Conservation (phyloP, 2,888 invertebrate species). For the Acronicta alni region DNA sequence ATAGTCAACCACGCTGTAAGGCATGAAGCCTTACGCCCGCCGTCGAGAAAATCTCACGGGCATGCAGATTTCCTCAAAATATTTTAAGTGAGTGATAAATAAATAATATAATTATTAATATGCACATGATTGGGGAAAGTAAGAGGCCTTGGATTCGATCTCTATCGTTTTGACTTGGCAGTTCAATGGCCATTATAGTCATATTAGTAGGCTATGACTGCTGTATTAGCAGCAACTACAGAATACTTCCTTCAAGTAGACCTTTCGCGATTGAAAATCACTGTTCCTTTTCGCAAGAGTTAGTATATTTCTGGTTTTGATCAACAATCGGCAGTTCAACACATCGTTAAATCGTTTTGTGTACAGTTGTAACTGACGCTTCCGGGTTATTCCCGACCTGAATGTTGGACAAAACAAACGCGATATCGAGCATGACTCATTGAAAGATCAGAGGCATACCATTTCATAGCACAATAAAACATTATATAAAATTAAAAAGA, state of each 20-base stretch:
- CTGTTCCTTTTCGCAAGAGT: constrained; percentile 3
- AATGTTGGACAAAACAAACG: constrained; percentile 34
- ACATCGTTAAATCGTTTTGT: constrained; percentile 31
- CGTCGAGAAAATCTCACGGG: no score
- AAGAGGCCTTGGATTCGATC: no score
- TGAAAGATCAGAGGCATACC: constrained; percentile 34
- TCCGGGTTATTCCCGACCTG: constrained; percentile 38
- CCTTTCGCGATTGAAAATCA: neutral
- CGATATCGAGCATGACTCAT: constrained; percentile 32
- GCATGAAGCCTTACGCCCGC: no score
- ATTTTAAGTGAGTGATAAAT: no score
- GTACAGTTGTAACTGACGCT: constrained; percentile 24
- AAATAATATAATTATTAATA: no score
- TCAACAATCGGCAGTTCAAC: constrained; percentile 33
- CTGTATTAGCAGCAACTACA: neutral
- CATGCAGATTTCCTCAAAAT: no score
- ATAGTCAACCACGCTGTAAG: no score
- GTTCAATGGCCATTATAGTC: no score
- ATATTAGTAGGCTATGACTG: no score
- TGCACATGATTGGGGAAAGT: no score
- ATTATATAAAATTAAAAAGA: constrained; percentile 13
- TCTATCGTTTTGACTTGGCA: no score
- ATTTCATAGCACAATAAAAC: constrained; percentile 28
- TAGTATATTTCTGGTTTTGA: constrained; percentile 33
- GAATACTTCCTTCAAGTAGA: neutral